phyloP scores from a whole-genome alignment of 1,140 invertebrate genomes.

The Trigoniulus corallinus region DNA sequence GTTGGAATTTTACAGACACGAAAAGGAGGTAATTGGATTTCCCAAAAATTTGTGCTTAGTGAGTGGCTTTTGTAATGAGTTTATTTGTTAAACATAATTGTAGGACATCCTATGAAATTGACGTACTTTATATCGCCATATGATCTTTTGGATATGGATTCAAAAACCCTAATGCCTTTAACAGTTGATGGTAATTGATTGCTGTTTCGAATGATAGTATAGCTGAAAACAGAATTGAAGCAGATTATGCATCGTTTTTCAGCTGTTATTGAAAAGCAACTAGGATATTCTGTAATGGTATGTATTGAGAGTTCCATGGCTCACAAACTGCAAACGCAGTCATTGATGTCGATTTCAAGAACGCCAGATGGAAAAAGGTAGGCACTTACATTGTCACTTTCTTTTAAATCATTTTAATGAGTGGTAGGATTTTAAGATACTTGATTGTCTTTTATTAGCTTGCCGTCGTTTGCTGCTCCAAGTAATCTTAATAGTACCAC shows the following conservation, averaged over 20 bases:
- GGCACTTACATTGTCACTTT: too few species aligned
- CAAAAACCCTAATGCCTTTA: slow-evolving; percentile 49
- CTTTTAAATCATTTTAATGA: slow-evolving; percentile 1
- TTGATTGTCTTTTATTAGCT: slow-evolving; percentile 22
- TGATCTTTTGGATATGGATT: slow-evolving; percentile 62
- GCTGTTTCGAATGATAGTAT: too few species aligned
- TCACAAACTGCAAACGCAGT: slow-evolving; percentile 62
- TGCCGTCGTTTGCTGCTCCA: slow-evolving; percentile 59
- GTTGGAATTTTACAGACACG: slow-evolving; percentile 47
- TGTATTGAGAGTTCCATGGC: slow-evolving; percentile 74
- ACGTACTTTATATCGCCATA: slow-evolving; percentile 93
- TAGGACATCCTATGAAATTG: slow-evolving; percentile 77
- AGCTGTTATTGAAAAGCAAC: slow-evolving; percentile 43
- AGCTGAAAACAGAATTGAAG: too few species aligned
- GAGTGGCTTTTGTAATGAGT: slow-evolving; percentile 2
- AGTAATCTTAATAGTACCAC: slow-evolving; percentile 67
- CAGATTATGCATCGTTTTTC: too few species aligned
- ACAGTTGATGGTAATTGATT: slow-evolving; percentile 40
- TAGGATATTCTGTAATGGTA: slow-evolving; percentile 75
- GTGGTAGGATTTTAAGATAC: background rate
- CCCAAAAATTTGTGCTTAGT: slow-evolving; percentile 9
- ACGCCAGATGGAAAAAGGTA: slow-evolving; percentile 59
- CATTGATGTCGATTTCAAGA: slow-evolving; percentile 56
- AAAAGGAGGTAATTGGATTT: slow-evolving; percentile 34
- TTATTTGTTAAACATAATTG: slow-evolving; percentile 14